Conservation (phyloP, 53 echinoderm and acorn worm species). For the Antedon mediterranea region DNA sequence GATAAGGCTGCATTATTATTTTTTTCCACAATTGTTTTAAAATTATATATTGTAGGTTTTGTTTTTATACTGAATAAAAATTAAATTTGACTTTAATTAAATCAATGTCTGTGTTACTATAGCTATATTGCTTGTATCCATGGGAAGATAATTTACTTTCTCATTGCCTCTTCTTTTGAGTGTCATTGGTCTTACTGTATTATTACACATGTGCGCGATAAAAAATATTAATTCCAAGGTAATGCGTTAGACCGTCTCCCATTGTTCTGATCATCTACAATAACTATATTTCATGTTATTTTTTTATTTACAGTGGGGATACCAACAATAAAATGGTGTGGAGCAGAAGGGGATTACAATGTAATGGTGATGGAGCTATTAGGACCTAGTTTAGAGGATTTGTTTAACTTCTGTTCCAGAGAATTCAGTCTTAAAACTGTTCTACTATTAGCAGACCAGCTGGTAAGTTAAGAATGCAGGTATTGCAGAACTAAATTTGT, state of each 20-base stretch:
- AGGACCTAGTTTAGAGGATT: conserved; percentile 93
- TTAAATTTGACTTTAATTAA: too few relatives aligned
- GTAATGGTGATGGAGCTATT: conserved; percentile 98
- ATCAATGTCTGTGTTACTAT: too few relatives aligned
- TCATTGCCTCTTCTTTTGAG: too few relatives aligned
- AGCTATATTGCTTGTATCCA: too few relatives aligned
- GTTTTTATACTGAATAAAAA: too few relatives aligned
- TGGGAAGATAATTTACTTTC: too few relatives aligned
- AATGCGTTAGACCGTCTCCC: too few relatives aligned
- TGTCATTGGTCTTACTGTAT: too few relatives aligned
- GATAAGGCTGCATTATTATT: too few relatives aligned
- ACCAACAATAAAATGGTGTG: conserved; percentile 99
- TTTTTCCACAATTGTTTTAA: too few relatives aligned
- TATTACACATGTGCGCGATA: background rate
- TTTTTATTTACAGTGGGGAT: conserved; percentile 66
- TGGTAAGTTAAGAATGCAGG: conserved; percentile 81
- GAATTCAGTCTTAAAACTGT: conserved; percentile 96
- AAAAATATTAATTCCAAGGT: background rate
- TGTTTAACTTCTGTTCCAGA: conserved; percentile 97
- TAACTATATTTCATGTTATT: background rate
- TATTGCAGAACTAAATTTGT: too few relatives aligned
- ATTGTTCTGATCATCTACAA: background rate
- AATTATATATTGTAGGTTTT: too few relatives aligned
- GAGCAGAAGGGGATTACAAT: conserved; percentile 97
- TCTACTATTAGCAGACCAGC: conserved; percentile 94